Conservation (phyloP, 2,113 vertebrate species). For the Sinocyclocheilus anophthalmus region DNA sequence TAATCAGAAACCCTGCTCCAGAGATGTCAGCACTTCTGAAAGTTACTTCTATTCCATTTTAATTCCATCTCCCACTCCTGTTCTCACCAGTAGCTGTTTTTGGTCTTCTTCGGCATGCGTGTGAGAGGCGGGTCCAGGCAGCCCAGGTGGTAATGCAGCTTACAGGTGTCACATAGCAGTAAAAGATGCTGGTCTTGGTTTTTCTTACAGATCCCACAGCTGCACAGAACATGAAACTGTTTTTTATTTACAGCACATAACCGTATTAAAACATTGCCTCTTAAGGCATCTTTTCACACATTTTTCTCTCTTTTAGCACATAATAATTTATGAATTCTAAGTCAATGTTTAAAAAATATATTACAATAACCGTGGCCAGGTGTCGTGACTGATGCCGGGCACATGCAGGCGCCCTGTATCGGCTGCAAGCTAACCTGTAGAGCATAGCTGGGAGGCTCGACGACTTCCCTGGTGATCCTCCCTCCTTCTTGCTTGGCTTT, state of each 20-base stretch:
- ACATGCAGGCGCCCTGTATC: neutral
- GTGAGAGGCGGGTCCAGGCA: conserved; percentile 97
- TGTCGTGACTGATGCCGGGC: neutral
- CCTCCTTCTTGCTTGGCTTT: conserved; percentile 96
- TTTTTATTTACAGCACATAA: neutral
- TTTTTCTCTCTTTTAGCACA: neutral
- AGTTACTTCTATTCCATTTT: neutral
- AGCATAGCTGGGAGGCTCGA: conserved; percentile 87
- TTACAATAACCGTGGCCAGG: neutral
- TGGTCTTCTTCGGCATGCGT: conserved; percentile 98
- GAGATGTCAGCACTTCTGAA: neutral
- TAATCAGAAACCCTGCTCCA: neutral
- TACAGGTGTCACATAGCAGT: conserved; percentile 95
- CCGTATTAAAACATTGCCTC: neutral
- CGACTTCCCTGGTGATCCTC: conserved; percentile 86
- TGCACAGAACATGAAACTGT: conserved; percentile 31
- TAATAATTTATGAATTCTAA: neutral
- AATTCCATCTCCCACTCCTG: neutral
- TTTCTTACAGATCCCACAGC: conserved; percentile 98
- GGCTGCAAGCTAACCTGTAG: conserved; percentile 84
- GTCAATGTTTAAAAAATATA: neutral
- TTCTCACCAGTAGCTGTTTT: conserved; percentile 98
- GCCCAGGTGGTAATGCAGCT: conserved; percentile 97
- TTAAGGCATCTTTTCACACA: neutral
- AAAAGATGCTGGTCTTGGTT: conserved; percentile 97